phyloP scores from a whole-genome alignment of 2,113 vertebrate species.

The Apodemus speciosus region DNA sequence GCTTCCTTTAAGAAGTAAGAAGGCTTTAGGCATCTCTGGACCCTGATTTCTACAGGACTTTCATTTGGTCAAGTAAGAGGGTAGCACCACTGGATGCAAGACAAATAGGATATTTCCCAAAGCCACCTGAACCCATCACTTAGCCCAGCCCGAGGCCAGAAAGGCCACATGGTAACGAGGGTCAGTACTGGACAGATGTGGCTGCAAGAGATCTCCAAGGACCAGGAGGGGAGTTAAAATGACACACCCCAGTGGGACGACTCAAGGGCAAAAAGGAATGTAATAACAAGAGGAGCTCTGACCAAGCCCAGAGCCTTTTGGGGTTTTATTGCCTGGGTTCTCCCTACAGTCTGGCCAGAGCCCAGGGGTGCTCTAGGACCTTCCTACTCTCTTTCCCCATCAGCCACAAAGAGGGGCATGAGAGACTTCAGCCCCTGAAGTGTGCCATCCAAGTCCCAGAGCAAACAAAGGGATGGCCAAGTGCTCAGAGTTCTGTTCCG shows the following conservation, averaged over 20 bases:
- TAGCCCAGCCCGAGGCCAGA: not conserved
- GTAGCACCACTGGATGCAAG: not conserved
- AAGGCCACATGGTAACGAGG: not conserved
- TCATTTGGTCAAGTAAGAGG: not conserved
- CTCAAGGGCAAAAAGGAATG: not conserved
- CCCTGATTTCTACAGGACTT: not conserved
- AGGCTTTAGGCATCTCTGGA: not conserved
- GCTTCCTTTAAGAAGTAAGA: not conserved
- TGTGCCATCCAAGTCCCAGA: not conserved
- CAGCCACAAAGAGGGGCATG: not conserved
- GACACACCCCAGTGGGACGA: not conserved
- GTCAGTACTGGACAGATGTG: conserved; percentile 1
- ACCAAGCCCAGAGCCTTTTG: not conserved
- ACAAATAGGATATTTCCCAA: not conserved
- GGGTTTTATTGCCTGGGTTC: not conserved
- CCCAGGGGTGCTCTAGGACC: not conserved
- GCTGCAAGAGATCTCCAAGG: not conserved
- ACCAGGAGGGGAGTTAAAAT: not conserved
- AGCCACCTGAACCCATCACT: not conserved
- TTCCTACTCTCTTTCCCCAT: not conserved
- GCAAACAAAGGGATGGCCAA: not conserved
- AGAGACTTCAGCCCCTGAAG: not conserved
- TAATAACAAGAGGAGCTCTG: not conserved
- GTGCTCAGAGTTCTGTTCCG: not conserved
- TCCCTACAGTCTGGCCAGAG: too few species aligned